These are phyloP conservation scores for Temnothorax unifasciatus DNA, from an alignment of 2,888 invertebrate genomes.

Conservation along the genomic window DNA sequence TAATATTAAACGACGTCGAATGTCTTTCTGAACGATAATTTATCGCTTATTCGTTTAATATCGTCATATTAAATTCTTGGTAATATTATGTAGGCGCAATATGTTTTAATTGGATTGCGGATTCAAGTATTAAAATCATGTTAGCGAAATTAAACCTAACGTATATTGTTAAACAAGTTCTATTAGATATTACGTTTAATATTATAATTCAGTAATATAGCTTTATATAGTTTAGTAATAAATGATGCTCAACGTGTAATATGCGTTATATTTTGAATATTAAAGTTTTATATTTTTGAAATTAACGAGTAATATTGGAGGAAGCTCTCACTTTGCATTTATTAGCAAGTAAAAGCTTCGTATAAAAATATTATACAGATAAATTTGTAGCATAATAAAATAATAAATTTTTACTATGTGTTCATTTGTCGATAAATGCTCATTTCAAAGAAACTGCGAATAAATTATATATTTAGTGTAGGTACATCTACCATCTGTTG, in stretches of 20 bases:
- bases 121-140: neutral
- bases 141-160: neutral
- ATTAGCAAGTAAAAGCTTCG: neutral
- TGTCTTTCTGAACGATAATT: conserved; percentile 43
- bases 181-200: neutral
- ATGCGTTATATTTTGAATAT: neutral
- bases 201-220: neutral
- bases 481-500: conserved; percentile 7
- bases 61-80: neutral
- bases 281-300: neutral
- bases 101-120: conserved; percentile 1
- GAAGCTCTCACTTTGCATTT: neutral
- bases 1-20: conserved; percentile 68
- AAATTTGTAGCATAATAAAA: neutral
- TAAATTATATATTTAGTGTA: neutral
- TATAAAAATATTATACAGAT: neutral
- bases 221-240: neutral
- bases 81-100: neutral
- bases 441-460: neutral
- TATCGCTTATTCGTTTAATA: conserved; percentile 4
- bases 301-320: neutral
- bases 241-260: neutral
- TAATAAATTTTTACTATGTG: neutral
- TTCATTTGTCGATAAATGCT: neutral
- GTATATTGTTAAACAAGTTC: neutral